Evolutionary conservation across 2,797 vertebrate species (phyloP).

Genomic region (Podargus strigoides): DNA sequence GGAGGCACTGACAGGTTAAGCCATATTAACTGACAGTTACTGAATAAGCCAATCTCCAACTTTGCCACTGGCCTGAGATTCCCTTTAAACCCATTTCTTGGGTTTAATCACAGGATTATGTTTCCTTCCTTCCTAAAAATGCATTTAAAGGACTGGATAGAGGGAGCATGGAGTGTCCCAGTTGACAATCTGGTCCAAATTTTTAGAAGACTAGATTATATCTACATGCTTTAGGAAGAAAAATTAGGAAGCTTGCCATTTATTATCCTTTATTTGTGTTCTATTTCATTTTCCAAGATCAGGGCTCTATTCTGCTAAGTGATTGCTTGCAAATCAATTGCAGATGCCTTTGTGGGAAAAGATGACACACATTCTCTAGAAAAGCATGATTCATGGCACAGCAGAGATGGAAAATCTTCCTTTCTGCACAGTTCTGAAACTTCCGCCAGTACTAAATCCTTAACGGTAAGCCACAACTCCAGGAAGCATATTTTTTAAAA

Average conservation of each 20-base stretch:
- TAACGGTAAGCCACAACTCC: background rate
- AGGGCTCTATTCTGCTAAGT: background rate
- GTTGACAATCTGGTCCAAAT: background rate
- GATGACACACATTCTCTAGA: background rate
- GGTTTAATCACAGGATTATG: conserved; percentile 7
- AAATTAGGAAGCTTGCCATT: background rate
- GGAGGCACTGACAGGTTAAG: background rate
- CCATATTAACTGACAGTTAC: background rate
- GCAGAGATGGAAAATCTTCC: background rate
- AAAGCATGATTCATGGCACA: background rate
- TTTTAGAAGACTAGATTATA: background rate
- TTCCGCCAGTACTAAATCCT: background rate
- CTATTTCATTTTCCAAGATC: background rate
- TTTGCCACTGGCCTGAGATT: background rate
- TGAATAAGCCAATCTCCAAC: background rate
- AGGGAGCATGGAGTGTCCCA: background rate
- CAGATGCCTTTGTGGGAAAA: background rate
- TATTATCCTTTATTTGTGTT: background rate
- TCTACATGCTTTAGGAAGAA: background rate
- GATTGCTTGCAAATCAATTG: background rate
- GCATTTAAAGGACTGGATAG: background rate
- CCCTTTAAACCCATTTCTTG: background rate
- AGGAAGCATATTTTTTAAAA: background rate
- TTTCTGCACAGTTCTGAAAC: background rate
- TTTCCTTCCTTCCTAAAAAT: background rate